A percentile compares a stretch with the other conserved stretches of the same genome.
Evolutionary conservation across 1,140 invertebrate genomes (phyloP).

Genomic region (Pygmarrhopalites habei): DNA sequence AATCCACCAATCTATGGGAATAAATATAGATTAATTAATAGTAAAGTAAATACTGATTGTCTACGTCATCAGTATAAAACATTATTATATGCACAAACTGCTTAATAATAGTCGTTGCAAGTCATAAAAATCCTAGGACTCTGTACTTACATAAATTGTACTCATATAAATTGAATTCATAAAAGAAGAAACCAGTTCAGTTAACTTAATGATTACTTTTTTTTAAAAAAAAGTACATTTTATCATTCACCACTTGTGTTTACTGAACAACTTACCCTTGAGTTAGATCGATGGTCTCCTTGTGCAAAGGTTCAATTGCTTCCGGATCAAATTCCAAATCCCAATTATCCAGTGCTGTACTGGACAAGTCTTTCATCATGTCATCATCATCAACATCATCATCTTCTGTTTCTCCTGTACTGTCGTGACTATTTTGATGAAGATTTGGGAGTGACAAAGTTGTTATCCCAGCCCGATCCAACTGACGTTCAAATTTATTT

Average conservation of each 20-base stretch:
- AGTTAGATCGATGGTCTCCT: conserved; percentile 21
- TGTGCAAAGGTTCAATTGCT: not conserved
- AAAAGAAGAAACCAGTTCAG: too few species aligned
- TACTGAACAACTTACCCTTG: conserved; percentile 21
- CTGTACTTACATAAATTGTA: too few species aligned
- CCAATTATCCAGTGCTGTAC: not conserved
- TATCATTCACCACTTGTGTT: too few species aligned
- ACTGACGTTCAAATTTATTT: conserved; percentile 50
- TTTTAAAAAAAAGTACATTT: too few species aligned
- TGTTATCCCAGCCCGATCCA: conserved; percentile 44
- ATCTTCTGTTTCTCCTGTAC: too few species aligned
- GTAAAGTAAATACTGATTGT: not conserved
- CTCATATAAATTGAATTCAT: too few species aligned
- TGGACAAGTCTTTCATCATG: not conserved
- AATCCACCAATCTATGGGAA: conserved; percentile 20
- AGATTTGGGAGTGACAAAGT: not conserved
- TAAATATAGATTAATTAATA: not conserved
- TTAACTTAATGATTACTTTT: too few species aligned
- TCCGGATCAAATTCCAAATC: conserved; percentile 8
- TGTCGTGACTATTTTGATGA: not conserved
- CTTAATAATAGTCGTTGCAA: too few species aligned
- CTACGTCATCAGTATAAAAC: too few species aligned
- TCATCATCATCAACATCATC: too few species aligned
- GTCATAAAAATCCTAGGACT: too few species aligned
- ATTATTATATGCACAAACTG: too few species aligned